These are phyloP conservation scores for Molossus alvarezi DNA, from an alignment of 2,797 vertebrate genomes.

Conservation along the genomic window DNA sequence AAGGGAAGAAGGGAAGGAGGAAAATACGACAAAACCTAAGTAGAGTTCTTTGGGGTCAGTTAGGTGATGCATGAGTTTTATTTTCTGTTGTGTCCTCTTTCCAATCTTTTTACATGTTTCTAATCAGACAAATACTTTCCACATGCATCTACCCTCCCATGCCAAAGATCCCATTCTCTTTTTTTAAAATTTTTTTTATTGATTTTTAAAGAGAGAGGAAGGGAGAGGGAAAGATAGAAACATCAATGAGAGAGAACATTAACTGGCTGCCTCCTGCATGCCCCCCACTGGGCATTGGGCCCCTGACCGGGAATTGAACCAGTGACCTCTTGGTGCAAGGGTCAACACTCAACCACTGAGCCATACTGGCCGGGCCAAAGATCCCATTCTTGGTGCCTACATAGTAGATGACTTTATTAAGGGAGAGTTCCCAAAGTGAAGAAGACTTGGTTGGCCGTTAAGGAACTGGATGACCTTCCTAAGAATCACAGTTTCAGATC, in stretches of 20 bases:
- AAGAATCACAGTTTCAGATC: background rate
- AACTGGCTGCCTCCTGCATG: too few species aligned
- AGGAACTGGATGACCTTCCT: background rate
- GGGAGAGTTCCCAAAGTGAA: background rate
- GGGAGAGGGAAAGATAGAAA: too few species aligned
- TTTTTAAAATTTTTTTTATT: too few species aligned
- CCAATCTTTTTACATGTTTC: background rate
- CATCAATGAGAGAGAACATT: too few species aligned
- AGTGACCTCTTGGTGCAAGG: too few species aligned
- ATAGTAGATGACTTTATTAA: background rate
- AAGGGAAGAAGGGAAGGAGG: background rate
- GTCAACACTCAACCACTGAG: too few species aligned
- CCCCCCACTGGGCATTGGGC: too few species aligned
- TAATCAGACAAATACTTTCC: constrained; percentile 4
- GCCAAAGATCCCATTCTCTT: background rate
- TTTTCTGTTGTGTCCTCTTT: background rate
- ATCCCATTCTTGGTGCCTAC: background rate
- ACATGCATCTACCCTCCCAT: background rate
- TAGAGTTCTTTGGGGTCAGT: background rate
- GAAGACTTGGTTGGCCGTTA: background rate
- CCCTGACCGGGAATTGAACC: too few species aligned
- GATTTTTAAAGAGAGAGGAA: too few species aligned
- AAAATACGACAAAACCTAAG: background rate
- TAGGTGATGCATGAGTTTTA: background rate
- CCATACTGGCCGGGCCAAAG: background rate